Conservation (phyloP, 1,140 invertebrate genomes). For the Berghia stephanieae region DNA sequence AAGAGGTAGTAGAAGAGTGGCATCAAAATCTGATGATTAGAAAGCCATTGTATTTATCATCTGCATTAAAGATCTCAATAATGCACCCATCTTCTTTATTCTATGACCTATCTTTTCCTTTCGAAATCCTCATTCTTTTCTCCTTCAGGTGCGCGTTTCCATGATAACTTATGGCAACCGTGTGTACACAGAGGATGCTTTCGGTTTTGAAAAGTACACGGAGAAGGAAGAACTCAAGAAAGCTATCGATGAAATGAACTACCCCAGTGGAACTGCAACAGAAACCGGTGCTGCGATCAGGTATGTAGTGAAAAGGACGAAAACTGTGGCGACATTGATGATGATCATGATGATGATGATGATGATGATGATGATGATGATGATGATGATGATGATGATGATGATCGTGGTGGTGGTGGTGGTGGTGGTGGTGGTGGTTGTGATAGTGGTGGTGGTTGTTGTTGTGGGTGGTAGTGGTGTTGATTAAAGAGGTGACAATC, state of each 20-base stretch:
- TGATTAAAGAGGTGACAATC: neutral
- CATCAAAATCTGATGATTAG: too few species aligned
- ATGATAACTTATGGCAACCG: conserved; percentile 30
- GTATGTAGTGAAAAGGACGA: conserved; percentile 43
- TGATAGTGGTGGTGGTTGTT: too few species aligned
- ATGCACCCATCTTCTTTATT: too few species aligned
- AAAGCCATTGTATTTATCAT: too few species aligned
- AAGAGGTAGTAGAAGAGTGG: too few species aligned
- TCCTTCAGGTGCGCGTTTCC: conserved; percentile 33
- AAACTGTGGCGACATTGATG: neutral
- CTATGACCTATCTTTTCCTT: too few species aligned
- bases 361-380: neutral
- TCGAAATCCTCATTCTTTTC: too few species aligned
- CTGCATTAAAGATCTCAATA: too few species aligned
- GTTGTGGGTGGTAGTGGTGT: too few species aligned
- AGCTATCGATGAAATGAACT: conserved; percentile 8
- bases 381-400: neutral
- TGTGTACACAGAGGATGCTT: neutral
- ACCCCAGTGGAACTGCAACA: neutral
- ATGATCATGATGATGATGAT: neutral
- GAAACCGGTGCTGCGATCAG: conserved; percentile 53
- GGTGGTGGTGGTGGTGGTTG: neutral
- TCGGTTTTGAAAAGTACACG: conserved; percentile 6
- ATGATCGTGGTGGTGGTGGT: neutral
- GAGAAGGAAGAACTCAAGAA: neutral